phyloP scores from a whole-genome alignment of 2,113 vertebrate species.

The Symphodus melops region DNA sequence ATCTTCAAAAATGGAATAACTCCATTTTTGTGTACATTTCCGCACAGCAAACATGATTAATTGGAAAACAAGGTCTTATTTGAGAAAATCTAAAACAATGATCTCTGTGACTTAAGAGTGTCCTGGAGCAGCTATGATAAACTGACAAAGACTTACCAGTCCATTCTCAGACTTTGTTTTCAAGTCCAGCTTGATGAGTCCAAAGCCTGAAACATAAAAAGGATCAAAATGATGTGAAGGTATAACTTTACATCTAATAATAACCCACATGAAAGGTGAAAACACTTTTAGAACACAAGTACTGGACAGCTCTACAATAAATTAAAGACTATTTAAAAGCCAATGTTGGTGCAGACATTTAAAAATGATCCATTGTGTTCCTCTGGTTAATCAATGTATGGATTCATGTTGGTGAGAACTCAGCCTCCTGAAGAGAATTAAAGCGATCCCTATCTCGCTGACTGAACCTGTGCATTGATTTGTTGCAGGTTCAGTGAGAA shows the following conservation, averaged over 20 bases:
- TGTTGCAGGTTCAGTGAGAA: conserved; percentile 5
- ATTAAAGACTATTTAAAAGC: too few relatives aligned
- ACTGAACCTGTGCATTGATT: conserved; percentile 17
- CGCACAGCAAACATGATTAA: too few relatives aligned
- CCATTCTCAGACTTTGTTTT: conserved; percentile 98
- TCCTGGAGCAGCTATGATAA: conserved; percentile 15
- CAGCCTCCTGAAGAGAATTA: conserved; percentile 16
- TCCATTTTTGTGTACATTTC: too few relatives aligned
- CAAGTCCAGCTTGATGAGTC: conserved; percentile 95
- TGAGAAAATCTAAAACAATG: too few relatives aligned
- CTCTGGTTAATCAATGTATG: conserved; percentile 21
- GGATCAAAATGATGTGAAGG: background rate
- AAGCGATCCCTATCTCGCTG: background rate
- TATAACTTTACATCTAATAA: background rate
- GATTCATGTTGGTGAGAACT: conserved; percentile 18
- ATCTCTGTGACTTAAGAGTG: too few relatives aligned
- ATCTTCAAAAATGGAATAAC: too few relatives aligned
- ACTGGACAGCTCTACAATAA: too few relatives aligned
- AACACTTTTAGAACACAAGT: too few relatives aligned
- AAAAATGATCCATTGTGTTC: background rate
- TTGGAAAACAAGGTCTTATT: too few relatives aligned
- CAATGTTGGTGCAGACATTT: background rate
- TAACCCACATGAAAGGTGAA: too few relatives aligned
- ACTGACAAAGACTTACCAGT: conserved; percentile 87
- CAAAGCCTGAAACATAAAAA: conserved; percentile 87